phyloP scores from a whole-genome alignment of 2,797 vertebrate species.

The Coluber constrictor region DNA sequence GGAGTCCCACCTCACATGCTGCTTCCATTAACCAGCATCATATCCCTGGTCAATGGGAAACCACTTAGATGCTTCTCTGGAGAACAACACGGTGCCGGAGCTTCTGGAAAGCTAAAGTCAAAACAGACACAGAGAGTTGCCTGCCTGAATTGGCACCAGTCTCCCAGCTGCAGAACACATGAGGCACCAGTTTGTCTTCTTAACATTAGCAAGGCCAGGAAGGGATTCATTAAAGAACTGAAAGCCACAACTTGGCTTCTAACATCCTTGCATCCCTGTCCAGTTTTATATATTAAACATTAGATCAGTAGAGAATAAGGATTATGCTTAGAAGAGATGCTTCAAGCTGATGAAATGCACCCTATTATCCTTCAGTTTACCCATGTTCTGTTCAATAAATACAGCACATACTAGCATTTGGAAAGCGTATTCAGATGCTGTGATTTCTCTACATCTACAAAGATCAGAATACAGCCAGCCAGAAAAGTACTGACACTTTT shows the following conservation, averaged over 20 bases:
- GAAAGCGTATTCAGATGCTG: not conserved
- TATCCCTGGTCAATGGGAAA: conserved; percentile 55
- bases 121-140: conserved; percentile 52
- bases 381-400: conserved; percentile 10
- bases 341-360: conserved; percentile 5
- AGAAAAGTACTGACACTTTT: not conserved
- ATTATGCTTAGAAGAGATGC: conserved; percentile 33
- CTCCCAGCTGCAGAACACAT: conserved; percentile 67
- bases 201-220: conserved; percentile 61
- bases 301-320: conserved; percentile 53
- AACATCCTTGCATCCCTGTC: conserved; percentile 62
- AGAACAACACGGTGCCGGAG: conserved; percentile 46
- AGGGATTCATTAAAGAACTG: conserved; percentile 61
- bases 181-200: conserved; percentile 59
- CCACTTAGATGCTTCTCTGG: conserved; percentile 29
- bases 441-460: not conserved
- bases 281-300: conserved; percentile 50
- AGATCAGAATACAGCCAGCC: not conserved
- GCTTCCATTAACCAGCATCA: conserved; percentile 3
- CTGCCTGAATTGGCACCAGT: conserved; percentile 34
- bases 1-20: conserved; percentile 40
- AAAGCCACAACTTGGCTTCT: conserved; percentile 63
- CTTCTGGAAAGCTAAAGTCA: conserved; percentile 60
- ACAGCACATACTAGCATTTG: not conserved
- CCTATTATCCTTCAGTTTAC: conserved; percentile 23